Percentiles rank a stretch among this genome's conserved stretches.
Evolutionary conservation across 1,140 invertebrate species (phyloP).

Genomic region (Polypedilum pembai): DNA sequence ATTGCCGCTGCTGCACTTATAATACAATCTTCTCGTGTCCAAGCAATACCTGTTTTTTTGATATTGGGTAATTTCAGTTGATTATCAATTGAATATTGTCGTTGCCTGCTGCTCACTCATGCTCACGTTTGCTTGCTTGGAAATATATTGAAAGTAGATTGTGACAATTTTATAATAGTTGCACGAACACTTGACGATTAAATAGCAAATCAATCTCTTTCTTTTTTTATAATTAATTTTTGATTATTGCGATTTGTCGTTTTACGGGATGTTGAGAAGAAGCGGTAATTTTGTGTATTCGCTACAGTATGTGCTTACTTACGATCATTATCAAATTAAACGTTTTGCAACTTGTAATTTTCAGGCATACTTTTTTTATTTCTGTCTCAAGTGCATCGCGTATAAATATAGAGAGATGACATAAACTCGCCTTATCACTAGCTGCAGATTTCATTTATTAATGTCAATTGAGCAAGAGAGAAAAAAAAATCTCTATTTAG

Average conservation of each 20-base stretch:
- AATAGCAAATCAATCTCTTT: background rate
- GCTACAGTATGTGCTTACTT: background rate
- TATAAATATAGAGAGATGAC: no score
- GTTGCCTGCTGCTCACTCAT: background rate
- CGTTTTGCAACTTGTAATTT: constrained; percentile 18
- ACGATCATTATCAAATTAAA: constrained; percentile 19
- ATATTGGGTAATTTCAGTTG: constrained; percentile 24
- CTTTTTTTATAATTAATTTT: background rate
- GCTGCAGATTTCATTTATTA: no score
- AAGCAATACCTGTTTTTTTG: constrained; percentile 6
- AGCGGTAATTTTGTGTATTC: background rate
- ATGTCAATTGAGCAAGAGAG: no score
- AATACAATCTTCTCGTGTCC: constrained; percentile 22
- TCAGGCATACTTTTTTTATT: background rate
- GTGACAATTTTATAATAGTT: no score
- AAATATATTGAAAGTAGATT: background rate
- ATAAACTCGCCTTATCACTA: no score
- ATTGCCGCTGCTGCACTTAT: background rate
- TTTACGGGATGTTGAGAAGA: background rate
- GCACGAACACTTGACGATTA: no score
- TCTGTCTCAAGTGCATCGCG: no score
- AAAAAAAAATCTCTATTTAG: no score
- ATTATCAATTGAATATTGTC: constrained; percentile 24
- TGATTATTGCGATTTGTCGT: constrained; percentile 15
- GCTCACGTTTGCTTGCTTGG: background rate